phyloP scores from a whole-genome alignment of 1,140 invertebrate genomes.

The Bombus breviceps region DNA sequence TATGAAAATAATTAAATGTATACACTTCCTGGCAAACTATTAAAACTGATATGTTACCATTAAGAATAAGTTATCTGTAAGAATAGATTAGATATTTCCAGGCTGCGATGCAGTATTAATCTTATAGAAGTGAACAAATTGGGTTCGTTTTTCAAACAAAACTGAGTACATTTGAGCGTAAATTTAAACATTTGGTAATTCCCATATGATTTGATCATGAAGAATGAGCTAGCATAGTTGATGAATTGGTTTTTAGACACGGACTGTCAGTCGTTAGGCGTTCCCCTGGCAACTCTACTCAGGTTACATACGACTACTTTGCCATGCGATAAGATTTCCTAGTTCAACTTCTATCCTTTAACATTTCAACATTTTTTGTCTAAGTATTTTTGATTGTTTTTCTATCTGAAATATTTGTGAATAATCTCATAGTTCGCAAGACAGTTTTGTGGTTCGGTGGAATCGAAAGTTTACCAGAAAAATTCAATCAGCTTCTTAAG shows the following conservation, averaged over 20 bases:
- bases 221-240: neutral
- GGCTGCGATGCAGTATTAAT: neutral
- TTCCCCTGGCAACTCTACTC: constrained; percentile 53
- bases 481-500: neutral
- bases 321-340: neutral
- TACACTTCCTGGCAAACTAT: neutral
- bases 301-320: neutral
- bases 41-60: neutral
- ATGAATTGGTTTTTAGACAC: neutral
- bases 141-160: neutral
- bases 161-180: neutral
- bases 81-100: neutral
- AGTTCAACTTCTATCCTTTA: neutral
- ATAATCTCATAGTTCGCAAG: neutral
- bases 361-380: neutral
- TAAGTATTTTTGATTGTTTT: neutral
- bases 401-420: neutral
- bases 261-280: constrained; percentile 36
- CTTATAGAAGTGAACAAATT: neutral
- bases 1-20: neutral
- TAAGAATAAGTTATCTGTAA: neutral
- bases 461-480: neutral
- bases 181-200: neutral
- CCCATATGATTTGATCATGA: neutral
- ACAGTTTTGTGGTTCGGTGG: neutral